Conservation (phyloP, 2,888 invertebrate genomes). For the Drosophila flavopinicola region DNA sequence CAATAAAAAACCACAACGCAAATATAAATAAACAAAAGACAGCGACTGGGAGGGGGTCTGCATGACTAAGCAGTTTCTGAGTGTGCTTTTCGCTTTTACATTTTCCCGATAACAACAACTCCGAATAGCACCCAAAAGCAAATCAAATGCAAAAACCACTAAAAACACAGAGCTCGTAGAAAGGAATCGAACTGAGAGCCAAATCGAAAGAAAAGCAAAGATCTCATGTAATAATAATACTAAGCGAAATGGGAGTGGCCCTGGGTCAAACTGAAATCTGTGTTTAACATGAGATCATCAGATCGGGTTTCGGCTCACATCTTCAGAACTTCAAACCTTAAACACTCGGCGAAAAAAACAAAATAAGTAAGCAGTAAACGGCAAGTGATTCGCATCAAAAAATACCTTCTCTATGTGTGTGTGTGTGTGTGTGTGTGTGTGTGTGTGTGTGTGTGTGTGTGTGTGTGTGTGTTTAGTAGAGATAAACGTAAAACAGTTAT, state of each 20-base stretch:
- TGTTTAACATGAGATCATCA: constrained; percentile 48
- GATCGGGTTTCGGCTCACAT: constrained; percentile 11
- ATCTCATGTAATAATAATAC: constrained; percentile 16
- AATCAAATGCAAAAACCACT: constrained; percentile 25
- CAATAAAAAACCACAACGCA: constrained; percentile 66
- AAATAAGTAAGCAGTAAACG: constrained; percentile 11
- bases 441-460: neutral
- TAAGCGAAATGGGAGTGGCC: constrained; percentile 33
- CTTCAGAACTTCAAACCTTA: neutral
- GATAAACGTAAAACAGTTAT: neutral
- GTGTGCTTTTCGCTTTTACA: constrained; percentile 23
- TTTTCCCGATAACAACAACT: constrained; percentile 54
- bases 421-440: neutral
- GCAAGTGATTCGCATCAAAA: constrained; percentile 20
- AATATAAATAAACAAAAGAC: constrained; percentile 36
- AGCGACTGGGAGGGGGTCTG: neutral
- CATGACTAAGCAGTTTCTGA: constrained; percentile 42
- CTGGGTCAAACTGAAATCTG: constrained; percentile 15
- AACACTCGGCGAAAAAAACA: constrained; percentile 14
- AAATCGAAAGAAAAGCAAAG: neutral
- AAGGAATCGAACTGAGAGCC: constrained; percentile 11
- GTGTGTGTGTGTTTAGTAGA: neutral
- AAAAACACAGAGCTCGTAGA: neutral
- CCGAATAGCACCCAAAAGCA: too few species aligned
- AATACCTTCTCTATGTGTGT: neutral